These are phyloP conservation scores for Aphis craccivora DNA, from an alignment of 1,140 invertebrate species.

Conservation along the genomic window DNA sequence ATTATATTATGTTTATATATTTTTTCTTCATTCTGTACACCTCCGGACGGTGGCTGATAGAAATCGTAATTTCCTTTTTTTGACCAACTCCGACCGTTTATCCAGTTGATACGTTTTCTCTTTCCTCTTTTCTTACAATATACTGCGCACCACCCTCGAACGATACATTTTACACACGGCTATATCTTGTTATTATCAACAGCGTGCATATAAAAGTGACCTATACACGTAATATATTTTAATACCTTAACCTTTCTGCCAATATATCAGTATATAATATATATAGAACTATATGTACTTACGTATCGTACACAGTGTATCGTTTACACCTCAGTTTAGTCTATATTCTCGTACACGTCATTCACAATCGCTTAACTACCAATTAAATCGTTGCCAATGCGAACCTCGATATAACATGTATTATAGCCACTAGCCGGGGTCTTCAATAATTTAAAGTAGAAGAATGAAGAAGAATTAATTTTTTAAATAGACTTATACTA, in stretches of 20 bases:
- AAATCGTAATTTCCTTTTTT: slow-evolving; percentile 51
- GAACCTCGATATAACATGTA: not conserved
- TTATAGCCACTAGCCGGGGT: no score
- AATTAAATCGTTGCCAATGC: not conserved
- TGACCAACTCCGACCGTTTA: not conserved
- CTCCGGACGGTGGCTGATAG: not conserved
- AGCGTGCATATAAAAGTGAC: not conserved
- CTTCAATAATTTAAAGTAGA: no score
- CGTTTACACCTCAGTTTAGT: no score
- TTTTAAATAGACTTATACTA: no score
- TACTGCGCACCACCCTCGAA: not conserved
- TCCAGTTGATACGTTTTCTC: not conserved
- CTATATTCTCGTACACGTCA: not conserved
- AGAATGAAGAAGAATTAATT: no score
- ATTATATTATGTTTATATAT: not conserved
- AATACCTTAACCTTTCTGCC: not conserved
- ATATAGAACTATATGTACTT: not conserved
- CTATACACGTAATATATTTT: not conserved
- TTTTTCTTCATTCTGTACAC: not conserved
- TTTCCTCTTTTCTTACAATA: not conserved
- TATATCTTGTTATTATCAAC: not conserved
- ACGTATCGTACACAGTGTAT: not conserved
- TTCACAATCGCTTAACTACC: not conserved
- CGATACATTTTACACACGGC: not conserved
- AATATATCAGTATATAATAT: not conserved